These are phyloP conservation scores for Columba guinea DNA, from an alignment of 2,797 vertebrate species.

Conservation along the genomic window DNA sequence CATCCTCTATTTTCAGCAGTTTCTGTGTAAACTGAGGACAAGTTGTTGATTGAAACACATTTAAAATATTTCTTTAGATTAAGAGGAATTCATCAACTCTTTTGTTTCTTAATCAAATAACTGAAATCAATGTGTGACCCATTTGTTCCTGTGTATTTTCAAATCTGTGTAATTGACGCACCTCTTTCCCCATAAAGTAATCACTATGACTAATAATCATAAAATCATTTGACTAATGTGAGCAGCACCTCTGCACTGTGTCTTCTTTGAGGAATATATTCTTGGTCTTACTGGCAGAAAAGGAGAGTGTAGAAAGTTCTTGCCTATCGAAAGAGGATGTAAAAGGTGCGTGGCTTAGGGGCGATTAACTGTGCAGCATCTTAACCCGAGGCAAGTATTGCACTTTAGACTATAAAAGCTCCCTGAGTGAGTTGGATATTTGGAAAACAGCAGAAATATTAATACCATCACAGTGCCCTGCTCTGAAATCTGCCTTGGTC, in stretches of 20 bases:
- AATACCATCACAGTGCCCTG: neutral
- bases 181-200: neutral
- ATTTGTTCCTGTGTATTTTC: neutral
- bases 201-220: neutral
- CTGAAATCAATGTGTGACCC: neutral
- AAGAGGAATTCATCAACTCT: neutral
- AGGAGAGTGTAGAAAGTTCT: neutral
- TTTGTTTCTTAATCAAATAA: neutral
- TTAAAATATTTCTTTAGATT: neutral
- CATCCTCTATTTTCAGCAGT: neutral
- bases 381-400: neutral
- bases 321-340: neutral
- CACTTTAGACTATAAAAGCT: neutral
- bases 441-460: neutral
- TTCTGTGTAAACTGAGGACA: neutral
- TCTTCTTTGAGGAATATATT: neutral
- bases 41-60: neutral
- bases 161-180: neutral
- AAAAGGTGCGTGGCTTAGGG: neutral
- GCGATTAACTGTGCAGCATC: neutral
- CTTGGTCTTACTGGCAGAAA: neutral
- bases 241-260: neutral
- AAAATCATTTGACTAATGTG: neutral
- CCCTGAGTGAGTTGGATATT: accelerated
- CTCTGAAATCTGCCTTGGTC: neutral